Evolutionary conservation across 2,888 invertebrate species (phyloP).

Genomic region (Agonopterix heracliana): DNA sequence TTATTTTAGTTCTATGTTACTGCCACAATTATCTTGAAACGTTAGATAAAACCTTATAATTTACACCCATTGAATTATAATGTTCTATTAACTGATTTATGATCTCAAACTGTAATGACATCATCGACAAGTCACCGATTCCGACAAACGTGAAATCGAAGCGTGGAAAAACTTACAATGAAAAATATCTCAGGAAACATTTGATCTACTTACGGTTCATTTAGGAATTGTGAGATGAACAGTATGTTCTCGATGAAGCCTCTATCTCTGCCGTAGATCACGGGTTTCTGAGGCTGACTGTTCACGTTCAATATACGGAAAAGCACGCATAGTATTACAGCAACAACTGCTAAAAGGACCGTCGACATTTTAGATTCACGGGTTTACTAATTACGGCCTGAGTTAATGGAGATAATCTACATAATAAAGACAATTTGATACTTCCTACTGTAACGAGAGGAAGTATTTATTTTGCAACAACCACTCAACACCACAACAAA

Average conservation of each 20-base stretch:
- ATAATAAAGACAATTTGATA: slow-evolving; percentile 46
- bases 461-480: slow-evolving; percentile 25
- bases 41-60: too few relatives aligned
- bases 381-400: slow-evolving; percentile 4
- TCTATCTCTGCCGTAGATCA: slow-evolving; percentile 85
- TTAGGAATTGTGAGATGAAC: slow-evolving; percentile 86
- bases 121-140: slow-evolving; percentile 31
- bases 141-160: slow-evolving; percentile 6
- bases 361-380: slow-evolving; percentile 80
- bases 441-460: slow-evolving; percentile 11
- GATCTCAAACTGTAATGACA: slow-evolving; percentile 33
- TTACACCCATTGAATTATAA: too few relatives aligned
- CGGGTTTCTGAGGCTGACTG: slow-evolving; percentile 86
- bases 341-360: slow-evolving; percentile 86
- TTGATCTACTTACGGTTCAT: slow-evolving; percentile 85
- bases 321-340: slow-evolving; percentile 87
- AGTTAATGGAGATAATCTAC: slow-evolving; percentile 35
- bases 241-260: slow-evolving; percentile 85
- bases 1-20: too few relatives aligned
- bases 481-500: slow-evolving; percentile 26
- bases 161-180: background rate
- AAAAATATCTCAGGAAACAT: background rate
- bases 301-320: slow-evolving; percentile 91
- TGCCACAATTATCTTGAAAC: too few relatives aligned
- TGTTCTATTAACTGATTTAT: background rate